Base-by-base conservation (phyloP, 2,888 invertebrate species). In the Ferrisia virgata region DNA sequence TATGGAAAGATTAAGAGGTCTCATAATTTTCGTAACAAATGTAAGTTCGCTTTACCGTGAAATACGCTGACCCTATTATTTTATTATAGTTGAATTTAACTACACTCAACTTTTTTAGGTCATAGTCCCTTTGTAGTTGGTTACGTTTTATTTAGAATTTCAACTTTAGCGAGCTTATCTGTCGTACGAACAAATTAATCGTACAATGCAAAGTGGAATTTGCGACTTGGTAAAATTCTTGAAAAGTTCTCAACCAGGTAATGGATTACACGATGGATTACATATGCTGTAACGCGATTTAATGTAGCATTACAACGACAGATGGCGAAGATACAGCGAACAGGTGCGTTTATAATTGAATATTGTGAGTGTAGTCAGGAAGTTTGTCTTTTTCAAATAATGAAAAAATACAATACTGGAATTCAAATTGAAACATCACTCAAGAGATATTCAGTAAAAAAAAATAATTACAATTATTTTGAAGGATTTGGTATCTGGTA, bases 1-100 rank as follows among this genome's bases (percentile, higher is more conserved):
- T 76, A 76, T 36, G 72, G 31, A 33, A 76, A 76, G 72, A 33
- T 76, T 76, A 76, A 76, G 69, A 69, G 72, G 36, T 76, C 33
- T 76, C 72, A 36, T 76, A 76, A 76, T 33, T 36, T 76, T 76
- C 36, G n/a, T 36, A 76, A 76, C 72, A 36, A 64, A 64, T 64
- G 64, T 64, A 64, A 64, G 64, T 15, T 64, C 64, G 64, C 28
- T 64, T 64, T 64, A 64, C 64, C 64, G 64, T 64, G 64, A 64
- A 64, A 64, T 64, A 64, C 64, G 25, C 28, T 64, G 64, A 64
- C 64, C 64, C 64, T 25, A 64, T 64, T 64, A 64, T 64, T 64
- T 53, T 53, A n/a, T n/a, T n/a, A 28, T 64, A 28, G 28, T 5
- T 28, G 15, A 64, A 64, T 64, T 64, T 13, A 64, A 64, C 64